These are phyloP conservation scores for Magallana gigas DNA, from an alignment of 1,140 invertebrate species.

Conservation along the genomic window DNA sequence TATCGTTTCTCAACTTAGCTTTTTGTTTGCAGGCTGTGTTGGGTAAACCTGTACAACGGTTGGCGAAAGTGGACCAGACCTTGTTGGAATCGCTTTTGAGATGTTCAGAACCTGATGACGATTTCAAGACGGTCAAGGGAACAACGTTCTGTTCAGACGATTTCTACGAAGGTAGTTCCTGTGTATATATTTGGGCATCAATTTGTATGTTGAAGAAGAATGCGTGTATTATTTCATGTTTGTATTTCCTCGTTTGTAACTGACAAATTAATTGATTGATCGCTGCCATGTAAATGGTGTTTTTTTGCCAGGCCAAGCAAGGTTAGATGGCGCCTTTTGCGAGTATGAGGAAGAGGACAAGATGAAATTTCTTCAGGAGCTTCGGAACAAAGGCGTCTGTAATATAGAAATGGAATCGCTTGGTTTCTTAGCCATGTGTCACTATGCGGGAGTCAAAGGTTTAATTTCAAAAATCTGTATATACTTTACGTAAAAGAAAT, in stretches of 20 bases:
- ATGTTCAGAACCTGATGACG: constrained; percentile 81
- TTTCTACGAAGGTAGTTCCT: constrained; percentile 93
- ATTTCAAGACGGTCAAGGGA: constrained; percentile 91
- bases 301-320: constrained; percentile 84
- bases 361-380: constrained; percentile 89
- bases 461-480: not conserved
- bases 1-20: no score
- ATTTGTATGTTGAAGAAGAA: not conserved
- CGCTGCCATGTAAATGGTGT: not conserved
- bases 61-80: constrained; percentile 89
- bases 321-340: constrained; percentile 98
- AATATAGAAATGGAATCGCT: constrained; percentile 99
- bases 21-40: constrained; percentile 86
- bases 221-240: not conserved
- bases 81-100: constrained; percentile 88
- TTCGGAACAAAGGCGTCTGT: constrained; percentile 89
- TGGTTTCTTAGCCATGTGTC: constrained; percentile 94
- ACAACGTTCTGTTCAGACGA: constrained; percentile 98
- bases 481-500: no score
- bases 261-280: no score
- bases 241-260: no score
- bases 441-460: constrained; percentile 93
- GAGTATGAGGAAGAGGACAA: constrained; percentile 94
- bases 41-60: constrained; percentile 90
- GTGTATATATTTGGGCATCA: not conserved